phyloP scores from a whole-genome alignment of 2,113 vertebrate species.

The Phylloscopus trochilus region DNA sequence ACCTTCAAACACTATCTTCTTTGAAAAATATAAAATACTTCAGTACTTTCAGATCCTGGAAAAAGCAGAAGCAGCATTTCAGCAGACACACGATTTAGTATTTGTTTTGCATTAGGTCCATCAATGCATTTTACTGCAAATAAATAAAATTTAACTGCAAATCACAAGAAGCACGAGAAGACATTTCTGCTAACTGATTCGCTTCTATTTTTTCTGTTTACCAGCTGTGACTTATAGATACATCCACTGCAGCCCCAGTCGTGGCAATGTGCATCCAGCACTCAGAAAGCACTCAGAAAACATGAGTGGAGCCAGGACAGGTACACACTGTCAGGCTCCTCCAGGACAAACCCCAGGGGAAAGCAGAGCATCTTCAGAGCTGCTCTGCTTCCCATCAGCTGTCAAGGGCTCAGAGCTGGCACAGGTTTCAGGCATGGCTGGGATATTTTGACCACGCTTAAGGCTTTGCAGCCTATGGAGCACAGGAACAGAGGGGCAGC shows the following conservation, averaged over 20 bases:
- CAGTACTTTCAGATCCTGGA: neutral
- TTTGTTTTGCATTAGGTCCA: neutral
- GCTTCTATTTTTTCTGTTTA: neutral
- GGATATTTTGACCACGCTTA: neutral
- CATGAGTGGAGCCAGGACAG: neutral
- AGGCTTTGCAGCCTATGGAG: neutral
- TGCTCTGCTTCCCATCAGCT: neutral
- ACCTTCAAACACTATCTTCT: neutral
- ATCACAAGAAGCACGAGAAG: neutral
- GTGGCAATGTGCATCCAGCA: neutral
- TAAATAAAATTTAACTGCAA: neutral
- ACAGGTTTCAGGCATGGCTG: neutral
- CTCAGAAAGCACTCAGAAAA: neutral
- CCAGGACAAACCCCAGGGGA: neutral
- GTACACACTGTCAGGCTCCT: neutral
- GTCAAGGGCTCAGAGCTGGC: neutral
- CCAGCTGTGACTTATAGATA: neutral
- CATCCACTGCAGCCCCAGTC: neutral
- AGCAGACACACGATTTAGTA: neutral
- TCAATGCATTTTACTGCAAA: neutral
- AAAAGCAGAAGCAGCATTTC: neutral
- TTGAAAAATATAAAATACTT: neutral
- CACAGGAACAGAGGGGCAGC: neutral
- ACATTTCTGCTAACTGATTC: neutral
- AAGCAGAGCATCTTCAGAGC: neutral